Conservation (phyloP, 1,140 invertebrate species). For the Drosophila sp. region DNA sequence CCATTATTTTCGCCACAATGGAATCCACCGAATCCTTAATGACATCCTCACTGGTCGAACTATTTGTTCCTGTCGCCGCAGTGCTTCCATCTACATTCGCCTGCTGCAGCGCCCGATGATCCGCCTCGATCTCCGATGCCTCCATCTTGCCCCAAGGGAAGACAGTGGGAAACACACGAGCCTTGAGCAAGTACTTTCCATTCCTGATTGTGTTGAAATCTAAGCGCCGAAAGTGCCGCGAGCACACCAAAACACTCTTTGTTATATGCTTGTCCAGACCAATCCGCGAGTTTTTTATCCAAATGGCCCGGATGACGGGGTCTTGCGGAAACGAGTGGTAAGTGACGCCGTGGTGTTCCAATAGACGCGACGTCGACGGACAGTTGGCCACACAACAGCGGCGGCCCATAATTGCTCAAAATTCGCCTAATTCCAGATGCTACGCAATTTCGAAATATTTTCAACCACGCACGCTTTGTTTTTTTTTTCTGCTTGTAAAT, state of each 20-base stretch:
- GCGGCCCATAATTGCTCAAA: constrained; percentile 52
- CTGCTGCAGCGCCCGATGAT: constrained; percentile 66
- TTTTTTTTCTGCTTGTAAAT: too few relatives aligned
- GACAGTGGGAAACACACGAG: constrained; percentile 82
- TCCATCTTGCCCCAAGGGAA: constrained; percentile 83
- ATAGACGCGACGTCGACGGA: constrained; percentile 74
- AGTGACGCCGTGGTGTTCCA: constrained; percentile 84
- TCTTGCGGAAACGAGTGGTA: constrained; percentile 85
- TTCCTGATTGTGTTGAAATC: constrained; percentile 86
- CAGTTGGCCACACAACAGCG: constrained; percentile 81
- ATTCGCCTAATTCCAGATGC: not conserved
- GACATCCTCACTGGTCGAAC: constrained; percentile 55
- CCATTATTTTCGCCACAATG: constrained; percentile 68
- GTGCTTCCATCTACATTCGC: constrained; percentile 44
- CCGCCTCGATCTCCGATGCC: constrained; percentile 58
- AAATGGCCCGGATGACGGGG: constrained; percentile 81
- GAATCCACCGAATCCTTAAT: constrained; percentile 70
- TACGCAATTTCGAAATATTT: not conserved
- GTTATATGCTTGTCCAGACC: constrained; percentile 83
- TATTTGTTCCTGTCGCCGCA: constrained; percentile 21
- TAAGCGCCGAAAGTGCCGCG: constrained; percentile 86
- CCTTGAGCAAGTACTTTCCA: constrained; percentile 85
- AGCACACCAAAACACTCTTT: constrained; percentile 86
- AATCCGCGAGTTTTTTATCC: constrained; percentile 84
- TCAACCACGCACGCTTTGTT: constrained; percentile 24